Percentiles rank a stretch among this genome's conserved stretches.
Conservation (phyloP, 2,113 vertebrate genomes). For the Indicator indicator region DNA sequence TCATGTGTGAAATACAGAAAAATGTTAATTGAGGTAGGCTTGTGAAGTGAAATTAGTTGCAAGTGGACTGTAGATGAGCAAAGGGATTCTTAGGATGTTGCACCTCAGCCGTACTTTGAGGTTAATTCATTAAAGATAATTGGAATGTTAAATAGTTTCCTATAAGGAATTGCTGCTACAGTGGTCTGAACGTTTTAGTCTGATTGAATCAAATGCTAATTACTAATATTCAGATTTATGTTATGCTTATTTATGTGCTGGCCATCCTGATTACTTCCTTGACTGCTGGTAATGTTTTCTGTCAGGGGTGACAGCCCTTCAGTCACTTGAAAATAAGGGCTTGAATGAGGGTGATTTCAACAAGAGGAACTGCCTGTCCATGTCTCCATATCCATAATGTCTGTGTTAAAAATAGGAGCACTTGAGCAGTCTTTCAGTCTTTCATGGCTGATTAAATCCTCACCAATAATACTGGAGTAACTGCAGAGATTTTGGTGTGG, state of each 20-base stretch:
- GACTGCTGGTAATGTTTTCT: slow-evolving; percentile 13
- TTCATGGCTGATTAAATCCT: neutral
- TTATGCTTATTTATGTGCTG: slow-evolving; percentile 48
- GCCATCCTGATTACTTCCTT: slow-evolving; percentile 24
- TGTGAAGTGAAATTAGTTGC: slow-evolving; percentile 48
- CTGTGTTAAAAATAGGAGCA: neutral
- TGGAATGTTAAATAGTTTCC: slow-evolving; percentile 56
- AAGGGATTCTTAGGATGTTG: slow-evolving; percentile 36
- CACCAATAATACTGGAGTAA: neutral
- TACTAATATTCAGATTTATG: slow-evolving; percentile 48
- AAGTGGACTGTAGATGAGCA: slow-evolving; percentile 59
- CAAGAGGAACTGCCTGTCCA: neutral
- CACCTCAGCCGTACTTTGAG: slow-evolving; percentile 10
- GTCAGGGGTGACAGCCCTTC: neutral
- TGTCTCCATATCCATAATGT: neutral
- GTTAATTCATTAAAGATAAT: slow-evolving; percentile 51
- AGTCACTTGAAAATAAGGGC: neutral
- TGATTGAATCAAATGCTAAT: slow-evolving; percentile 47
- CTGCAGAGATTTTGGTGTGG: neutral
- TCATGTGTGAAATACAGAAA: slow-evolving; percentile 66
- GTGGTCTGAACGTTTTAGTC: neutral
- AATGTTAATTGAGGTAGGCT: slow-evolving; percentile 50
- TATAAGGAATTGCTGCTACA: neutral
- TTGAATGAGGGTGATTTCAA: neutral
- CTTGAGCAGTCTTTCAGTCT: neutral